These are phyloP conservation scores for Masnerella sp. DNA, from an alignment of 2,888 invertebrate genomes.

Conservation along the genomic window DNA sequence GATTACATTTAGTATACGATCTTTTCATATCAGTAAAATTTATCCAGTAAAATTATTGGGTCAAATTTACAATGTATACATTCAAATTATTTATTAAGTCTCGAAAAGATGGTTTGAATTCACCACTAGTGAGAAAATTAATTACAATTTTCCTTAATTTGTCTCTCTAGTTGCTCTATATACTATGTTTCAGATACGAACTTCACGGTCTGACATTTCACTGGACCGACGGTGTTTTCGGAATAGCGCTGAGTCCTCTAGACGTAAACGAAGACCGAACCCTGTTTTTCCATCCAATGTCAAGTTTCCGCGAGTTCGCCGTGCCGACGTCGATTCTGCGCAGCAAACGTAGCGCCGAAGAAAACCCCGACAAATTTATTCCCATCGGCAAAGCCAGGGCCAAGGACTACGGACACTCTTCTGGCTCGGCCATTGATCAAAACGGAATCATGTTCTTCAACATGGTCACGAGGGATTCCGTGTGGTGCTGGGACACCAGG, in stretches of 20 bases:
- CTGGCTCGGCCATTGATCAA: conserved; percentile 85
- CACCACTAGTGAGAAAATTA: too few relatives aligned
- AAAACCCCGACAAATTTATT: conserved; percentile 70
- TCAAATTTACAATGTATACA: too few relatives aligned
- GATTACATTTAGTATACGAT: too few relatives aligned
- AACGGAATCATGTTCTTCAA: conserved; percentile 88
- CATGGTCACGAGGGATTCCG: conserved; percentile 85
- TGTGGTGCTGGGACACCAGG: conserved; percentile 89
- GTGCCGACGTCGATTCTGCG: conserved; percentile 83
- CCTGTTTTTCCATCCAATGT: conserved; percentile 89
- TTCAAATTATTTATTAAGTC: too few relatives aligned
- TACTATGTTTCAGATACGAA: conserved; percentile 65
- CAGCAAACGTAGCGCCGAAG: conserved; percentile 79
- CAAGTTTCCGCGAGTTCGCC: conserved; percentile 88
- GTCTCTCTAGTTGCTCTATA: too few relatives aligned
- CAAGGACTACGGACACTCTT: conserved; percentile 82
- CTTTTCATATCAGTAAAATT: too few relatives aligned
- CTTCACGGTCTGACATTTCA: conserved; percentile 87
- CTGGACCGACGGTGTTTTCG: conserved; percentile 90
- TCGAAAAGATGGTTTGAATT: too few relatives aligned
- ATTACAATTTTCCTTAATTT: too few relatives aligned
- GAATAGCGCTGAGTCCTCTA: conserved; percentile 83
- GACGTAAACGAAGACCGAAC: conserved; percentile 80
- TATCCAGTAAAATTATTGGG: too few relatives aligned
- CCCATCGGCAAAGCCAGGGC: conserved; percentile 74